Conservation (phyloP, 1,140 invertebrate genomes). For the Penaeus japonicus region DNA sequence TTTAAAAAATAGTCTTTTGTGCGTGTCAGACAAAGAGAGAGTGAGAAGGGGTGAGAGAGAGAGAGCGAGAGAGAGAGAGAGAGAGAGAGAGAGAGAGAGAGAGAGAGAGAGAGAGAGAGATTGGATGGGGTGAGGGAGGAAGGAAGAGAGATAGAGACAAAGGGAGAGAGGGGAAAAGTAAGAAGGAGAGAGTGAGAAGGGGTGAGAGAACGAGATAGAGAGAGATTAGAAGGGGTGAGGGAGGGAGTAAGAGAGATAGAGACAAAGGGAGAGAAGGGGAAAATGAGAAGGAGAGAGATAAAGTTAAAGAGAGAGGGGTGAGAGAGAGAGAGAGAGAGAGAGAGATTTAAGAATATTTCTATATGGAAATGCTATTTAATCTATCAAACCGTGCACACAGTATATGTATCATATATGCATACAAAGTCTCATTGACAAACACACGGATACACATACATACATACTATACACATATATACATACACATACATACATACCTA, state of each 20-base stretch:
- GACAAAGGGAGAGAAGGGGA: neutral
- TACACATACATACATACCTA: no score
- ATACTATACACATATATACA: no score
- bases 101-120: constrained; percentile 1
- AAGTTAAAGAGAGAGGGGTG: no score
- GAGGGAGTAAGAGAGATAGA: neutral
- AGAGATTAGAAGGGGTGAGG: neutral
- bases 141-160: neutral
- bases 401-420: no score
- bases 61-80: neutral
- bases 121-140: no score
- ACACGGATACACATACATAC: no score
- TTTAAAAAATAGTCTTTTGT: neutral
- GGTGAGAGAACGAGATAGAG: neutral
- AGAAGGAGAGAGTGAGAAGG: neutral
- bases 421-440: no score
- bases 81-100: constrained; percentile 27
- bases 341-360: no score
- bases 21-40: neutral
- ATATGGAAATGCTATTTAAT: no score
- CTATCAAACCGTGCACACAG: no score
- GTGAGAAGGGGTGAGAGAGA: neutral
- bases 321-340: neutral
- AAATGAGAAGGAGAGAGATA: no score
- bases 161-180: neutral